Percentiles rank a stretch among this genome's conserved stretches.
Evolutionary conservation across 2,113 vertebrate genomes (phyloP).

Genomic region (Cettia cetti): DNA sequence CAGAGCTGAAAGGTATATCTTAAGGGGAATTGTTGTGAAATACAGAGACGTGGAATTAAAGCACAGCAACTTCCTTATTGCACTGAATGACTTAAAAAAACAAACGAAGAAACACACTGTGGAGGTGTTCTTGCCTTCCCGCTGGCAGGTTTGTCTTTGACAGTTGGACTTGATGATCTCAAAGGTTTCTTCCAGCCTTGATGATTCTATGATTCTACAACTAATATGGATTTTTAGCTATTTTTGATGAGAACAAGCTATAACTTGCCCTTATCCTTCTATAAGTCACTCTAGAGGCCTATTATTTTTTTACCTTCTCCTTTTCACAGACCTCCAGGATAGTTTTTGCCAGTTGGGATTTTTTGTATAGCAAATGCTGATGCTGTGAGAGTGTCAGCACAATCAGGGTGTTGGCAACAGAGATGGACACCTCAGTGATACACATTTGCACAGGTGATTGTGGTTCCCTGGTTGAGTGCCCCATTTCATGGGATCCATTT

Average conservation of each 20-base stretch:
- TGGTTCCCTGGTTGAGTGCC: background rate
- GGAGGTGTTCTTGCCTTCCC: background rate
- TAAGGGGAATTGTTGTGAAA: background rate
- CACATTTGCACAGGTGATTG: fast-evolving
- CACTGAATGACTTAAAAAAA: background rate
- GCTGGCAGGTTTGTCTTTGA: background rate
- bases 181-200: background rate
- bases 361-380: background rate
- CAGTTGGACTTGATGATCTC: background rate
- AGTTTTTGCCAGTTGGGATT: background rate
- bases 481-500: background rate
- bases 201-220: background rate
- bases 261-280: background rate
- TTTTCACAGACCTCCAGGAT: background rate
- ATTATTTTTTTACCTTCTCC: background rate
- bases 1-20: background rate
- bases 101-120: fast-evolving
- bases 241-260: background rate
- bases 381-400: background rate
- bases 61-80: conserved; percentile 10
- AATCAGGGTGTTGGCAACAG: fast-evolving
- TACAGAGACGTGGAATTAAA: background rate
- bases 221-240: fast-evolving
- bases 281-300: background rate
- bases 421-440: background rate